A percentile compares a stretch with the other conserved stretches of the same genome.
These are phyloP conservation scores for Zoanthus sansibaricus DNA, from an alignment of 92 coral and sea anemone species.

Conservation along the genomic window DNA sequence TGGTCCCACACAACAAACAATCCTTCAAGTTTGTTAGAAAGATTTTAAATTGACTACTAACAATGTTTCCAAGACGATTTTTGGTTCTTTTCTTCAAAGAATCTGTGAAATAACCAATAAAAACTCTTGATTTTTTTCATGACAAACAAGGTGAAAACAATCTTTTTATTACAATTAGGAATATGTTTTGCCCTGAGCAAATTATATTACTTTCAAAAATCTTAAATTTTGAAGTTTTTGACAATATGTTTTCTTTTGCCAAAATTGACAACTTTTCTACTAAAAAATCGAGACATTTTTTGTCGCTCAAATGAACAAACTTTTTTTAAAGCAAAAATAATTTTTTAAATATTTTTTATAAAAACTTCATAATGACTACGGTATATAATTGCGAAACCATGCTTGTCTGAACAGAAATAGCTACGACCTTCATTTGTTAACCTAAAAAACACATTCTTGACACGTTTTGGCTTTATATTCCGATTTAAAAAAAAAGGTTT, in stretches of 20 bases:
- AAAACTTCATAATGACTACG: constrained; percentile 16
- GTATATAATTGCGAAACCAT: constrained; percentile 13
- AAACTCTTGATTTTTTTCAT: background rate
- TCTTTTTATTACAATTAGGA: constrained; percentile 38
- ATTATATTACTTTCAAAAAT: constrained; percentile 9
- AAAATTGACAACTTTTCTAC: background rate
- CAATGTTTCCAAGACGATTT: constrained; percentile 27
- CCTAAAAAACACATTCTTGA: constrained; percentile 1
- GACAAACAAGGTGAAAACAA: constrained; percentile 34
- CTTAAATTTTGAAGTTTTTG: background rate
- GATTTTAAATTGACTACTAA: constrained; percentile 49
- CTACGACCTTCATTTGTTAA: background rate
- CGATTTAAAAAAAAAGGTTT: background rate
- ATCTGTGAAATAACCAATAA: constrained; percentile 25
- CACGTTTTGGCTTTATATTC: background rate
- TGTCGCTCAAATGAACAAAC: too few species aligned
- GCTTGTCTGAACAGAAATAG: background rate
- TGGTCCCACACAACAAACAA: constrained; percentile 44
- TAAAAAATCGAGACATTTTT: background rate
- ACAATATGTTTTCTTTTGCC: background rate
- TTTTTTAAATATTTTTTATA: constrained; percentile 12
- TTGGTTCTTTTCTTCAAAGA: constrained; percentile 45
- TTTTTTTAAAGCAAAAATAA: background rate
- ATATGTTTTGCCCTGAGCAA: background rate
- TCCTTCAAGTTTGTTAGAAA: constrained; percentile 11